Evolutionary conservation across 2,797 vertebrate species (phyloP).

Genomic region (Helicolenus hilgendorfi): DNA sequence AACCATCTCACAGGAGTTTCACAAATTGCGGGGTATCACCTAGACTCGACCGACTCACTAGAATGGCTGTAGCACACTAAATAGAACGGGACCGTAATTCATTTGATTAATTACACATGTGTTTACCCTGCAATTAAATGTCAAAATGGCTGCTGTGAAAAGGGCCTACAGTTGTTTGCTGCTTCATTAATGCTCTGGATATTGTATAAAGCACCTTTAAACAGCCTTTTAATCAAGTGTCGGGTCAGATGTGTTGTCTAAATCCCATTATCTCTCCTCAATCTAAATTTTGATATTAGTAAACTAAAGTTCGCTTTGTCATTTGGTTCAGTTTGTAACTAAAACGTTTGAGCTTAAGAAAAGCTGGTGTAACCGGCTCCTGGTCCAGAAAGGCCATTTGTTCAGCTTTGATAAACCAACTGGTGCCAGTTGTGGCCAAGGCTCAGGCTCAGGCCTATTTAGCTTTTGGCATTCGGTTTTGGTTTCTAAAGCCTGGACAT

Average conservation of each 20-base stretch:
- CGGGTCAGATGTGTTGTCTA: background rate
- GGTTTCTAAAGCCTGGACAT: background rate
- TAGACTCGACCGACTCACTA: no score
- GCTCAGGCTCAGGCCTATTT: constrained; percentile 1
- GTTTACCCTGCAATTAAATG: no score
- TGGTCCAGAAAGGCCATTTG: constrained; percentile 24
- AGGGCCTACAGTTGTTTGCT: no score
- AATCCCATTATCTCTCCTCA: background rate
- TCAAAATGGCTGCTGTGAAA: no score
- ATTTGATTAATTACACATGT: no score
- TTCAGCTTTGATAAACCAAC: background rate
- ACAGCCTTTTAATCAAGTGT: background rate
- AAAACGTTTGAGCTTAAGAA: background rate
- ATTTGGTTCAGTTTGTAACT: background rate
- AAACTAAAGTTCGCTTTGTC: background rate
- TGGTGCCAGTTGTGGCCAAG: constrained; percentile 15
- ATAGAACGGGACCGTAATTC: no score
- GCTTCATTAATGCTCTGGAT: no score
- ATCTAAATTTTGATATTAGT: background rate
- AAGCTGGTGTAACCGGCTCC: background rate
- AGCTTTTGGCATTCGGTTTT: background rate
- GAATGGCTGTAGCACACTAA: no score
- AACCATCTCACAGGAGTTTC: no score
- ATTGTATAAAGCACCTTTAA: background rate
- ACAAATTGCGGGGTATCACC: no score